phyloP scores from a whole-genome alignment of 2,113 vertebrate genomes.

The Addax nasomaculatus region DNA sequence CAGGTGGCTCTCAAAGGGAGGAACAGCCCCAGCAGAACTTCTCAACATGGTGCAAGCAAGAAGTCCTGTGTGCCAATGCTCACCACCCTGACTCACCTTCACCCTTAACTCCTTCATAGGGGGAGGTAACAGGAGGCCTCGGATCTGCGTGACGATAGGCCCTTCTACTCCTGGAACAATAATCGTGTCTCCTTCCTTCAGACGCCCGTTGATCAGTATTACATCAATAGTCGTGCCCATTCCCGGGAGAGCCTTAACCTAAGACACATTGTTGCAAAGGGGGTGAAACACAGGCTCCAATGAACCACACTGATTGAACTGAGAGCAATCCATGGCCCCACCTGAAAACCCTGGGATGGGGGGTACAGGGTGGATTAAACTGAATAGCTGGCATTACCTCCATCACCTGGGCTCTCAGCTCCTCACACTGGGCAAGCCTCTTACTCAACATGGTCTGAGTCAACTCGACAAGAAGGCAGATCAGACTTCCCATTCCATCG shows the following conservation, averaged over 20 bases:
- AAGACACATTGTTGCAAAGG: conserved; percentile 5
- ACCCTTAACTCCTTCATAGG: conserved; percentile 97
- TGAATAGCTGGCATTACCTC: conserved; percentile 85
- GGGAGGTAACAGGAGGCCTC: conserved; percentile 94
- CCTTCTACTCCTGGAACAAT: conserved; percentile 98
- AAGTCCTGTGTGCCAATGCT: accelerated
- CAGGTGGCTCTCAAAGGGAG: neutral
- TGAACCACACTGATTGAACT: neutral
- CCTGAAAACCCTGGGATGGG: accelerated
- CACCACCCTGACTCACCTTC: conserved; percentile 83
- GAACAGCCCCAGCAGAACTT: neutral
- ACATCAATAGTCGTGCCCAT: conserved; percentile 99
- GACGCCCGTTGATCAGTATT: conserved; percentile 93
- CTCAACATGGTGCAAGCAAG: neutral
- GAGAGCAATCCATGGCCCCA: neutral
- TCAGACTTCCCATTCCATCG: conserved; percentile 98
- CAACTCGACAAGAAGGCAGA: conserved; percentile 93
- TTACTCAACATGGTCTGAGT: conserved; percentile 96
- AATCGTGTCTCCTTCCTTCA: conserved; percentile 95
- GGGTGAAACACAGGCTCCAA: neutral
- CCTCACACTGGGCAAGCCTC: conserved; percentile 93
- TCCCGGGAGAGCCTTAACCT: conserved; percentile 98
- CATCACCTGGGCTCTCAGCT: conserved; percentile 98
- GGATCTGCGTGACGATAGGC: conserved; percentile 96
- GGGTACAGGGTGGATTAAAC: neutral